Percentiles rank a stretch among this genome's conserved stretches.
These are phyloP conservation scores for Cyanoliseus patagonus DNA, from an alignment of 2,113 vertebrate genomes.

Conservation along the genomic window DNA sequence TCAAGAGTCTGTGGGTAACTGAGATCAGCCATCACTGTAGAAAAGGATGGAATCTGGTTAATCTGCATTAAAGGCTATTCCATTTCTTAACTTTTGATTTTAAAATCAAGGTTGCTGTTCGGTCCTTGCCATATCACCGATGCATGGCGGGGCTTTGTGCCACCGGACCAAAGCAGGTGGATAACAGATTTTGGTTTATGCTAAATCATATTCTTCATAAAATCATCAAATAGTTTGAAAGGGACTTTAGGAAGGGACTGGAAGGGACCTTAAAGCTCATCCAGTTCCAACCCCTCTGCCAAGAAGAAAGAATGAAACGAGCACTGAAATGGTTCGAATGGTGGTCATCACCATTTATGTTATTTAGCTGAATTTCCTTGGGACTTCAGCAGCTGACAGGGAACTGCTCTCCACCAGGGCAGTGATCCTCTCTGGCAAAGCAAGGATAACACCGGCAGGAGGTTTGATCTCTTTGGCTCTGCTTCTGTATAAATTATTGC, in stretches of 20 bases:
- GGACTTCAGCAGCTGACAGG: neutral
- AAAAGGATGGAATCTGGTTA: neutral
- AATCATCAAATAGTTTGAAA: neutral
- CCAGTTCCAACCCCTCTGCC: neutral
- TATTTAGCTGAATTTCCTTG: neutral
- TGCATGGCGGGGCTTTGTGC: neutral
- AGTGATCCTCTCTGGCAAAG: neutral
- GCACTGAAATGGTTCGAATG: neutral
- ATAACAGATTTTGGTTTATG: constrained; percentile 29
- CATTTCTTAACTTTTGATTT: neutral
- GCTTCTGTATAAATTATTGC: neutral
- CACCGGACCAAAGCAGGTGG: constrained; percentile 6
- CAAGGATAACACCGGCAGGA: neutral
- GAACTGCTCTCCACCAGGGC: neutral
- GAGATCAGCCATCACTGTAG: neutral
- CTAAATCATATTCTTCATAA: neutral
- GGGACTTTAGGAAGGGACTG: neutral
- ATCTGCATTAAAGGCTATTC: neutral
- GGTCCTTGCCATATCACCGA: neutral
- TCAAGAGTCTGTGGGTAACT: neutral
- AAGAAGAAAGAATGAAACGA: neutral
- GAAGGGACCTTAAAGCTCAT: neutral
- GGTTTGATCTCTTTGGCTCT: neutral
- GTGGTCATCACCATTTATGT: neutral
- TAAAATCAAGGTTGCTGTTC: neutral